Conservation (phyloP, 1,140 invertebrate genomes). For the Conus betulinus region DNA sequence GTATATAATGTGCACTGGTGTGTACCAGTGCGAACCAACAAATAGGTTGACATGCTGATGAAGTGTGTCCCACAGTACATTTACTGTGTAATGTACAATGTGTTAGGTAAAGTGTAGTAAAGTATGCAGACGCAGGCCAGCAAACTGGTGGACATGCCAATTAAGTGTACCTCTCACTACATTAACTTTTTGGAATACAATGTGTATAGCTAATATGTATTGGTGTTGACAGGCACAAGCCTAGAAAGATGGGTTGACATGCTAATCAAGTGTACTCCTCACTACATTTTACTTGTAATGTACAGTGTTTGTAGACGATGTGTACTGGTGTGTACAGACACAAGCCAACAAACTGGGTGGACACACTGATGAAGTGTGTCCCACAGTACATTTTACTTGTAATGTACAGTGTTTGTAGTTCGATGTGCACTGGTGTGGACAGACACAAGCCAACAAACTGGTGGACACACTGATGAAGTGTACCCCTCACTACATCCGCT, state of each 20-base stretch:
- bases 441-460: constrained; percentile 84
- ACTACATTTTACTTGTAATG: not conserved
- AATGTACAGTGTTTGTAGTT: constrained; percentile 27
- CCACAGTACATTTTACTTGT: constrained; percentile 79
- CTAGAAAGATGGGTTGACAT: too few species aligned
- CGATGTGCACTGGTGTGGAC: constrained; percentile 27
- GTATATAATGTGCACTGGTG: too few species aligned
- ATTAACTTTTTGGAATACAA: constrained; percentile 88
- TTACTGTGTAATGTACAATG: too few species aligned
- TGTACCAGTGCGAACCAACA: too few species aligned
- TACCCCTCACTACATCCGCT: constrained; percentile 83
- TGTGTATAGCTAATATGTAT: constrained; percentile 57
- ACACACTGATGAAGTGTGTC: constrained; percentile 83
- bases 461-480: constrained; percentile 84
- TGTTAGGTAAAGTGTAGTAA: constrained; percentile 19
- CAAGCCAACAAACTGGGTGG: constrained; percentile 85
- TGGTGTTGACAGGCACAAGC: too few species aligned
- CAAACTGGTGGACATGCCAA: constrained; percentile 83
- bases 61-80: too few species aligned
- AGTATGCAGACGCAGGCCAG: constrained; percentile 81
- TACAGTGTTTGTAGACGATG: constrained; percentile 22
- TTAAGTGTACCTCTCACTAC: constrained; percentile 84
- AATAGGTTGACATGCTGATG: too few species aligned
- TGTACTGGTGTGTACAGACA: constrained; percentile 69
- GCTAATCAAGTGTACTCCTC: too few species aligned